A percentile compares a stretch with the other conserved stretches of the same genome.
Evolutionary conservation across 2,888 invertebrate genomes (phyloP).

Genomic region (Spatulosminthurus flaviceps): DNA sequence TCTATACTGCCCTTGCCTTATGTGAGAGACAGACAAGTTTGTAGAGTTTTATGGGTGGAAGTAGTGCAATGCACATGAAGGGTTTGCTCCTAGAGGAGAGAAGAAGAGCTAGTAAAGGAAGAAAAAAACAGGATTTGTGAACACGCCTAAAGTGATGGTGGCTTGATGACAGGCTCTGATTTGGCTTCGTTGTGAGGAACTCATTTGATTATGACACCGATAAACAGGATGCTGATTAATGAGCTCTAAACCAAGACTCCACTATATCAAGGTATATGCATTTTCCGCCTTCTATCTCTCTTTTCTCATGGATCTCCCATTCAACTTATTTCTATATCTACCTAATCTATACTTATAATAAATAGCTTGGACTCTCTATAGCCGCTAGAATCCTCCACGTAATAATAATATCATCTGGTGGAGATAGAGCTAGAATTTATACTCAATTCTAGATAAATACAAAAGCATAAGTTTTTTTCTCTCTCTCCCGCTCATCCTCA

Average conservation of each 20-base stretch:
- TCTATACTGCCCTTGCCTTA: too few species aligned
- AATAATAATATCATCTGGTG: too few species aligned
- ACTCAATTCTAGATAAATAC: not conserved
- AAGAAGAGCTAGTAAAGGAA: not conserved
- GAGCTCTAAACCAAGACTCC: slow-evolving; percentile 33
- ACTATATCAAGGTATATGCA: not conserved
- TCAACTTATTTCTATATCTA: too few species aligned
- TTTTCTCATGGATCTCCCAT: not conserved
- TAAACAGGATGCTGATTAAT: slow-evolving; percentile 47
- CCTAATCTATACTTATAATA: too few species aligned
- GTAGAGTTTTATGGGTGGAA: not conserved
- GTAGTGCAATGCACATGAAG: slow-evolving; percentile 4
- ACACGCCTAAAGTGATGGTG: slow-evolving; percentile 45
- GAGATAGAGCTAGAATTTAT: too few species aligned
- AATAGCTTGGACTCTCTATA: too few species aligned
- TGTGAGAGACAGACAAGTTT: not conserved
- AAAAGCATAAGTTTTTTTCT: not conserved
- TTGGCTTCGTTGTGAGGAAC: slow-evolving; percentile 43
- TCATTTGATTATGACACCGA: slow-evolving; percentile 48
- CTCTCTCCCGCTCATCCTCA: too few species aligned
- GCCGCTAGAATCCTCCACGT: too few species aligned
- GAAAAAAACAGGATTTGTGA: slow-evolving; percentile 42
- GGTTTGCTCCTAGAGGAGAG: not conserved
- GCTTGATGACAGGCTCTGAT: slow-evolving; percentile 46
- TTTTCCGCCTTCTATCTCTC: not conserved